These are phyloP conservation scores for Pseudochaenichthys georgianus DNA, from an alignment of 2,797 vertebrate species.

Conservation along the genomic window DNA sequence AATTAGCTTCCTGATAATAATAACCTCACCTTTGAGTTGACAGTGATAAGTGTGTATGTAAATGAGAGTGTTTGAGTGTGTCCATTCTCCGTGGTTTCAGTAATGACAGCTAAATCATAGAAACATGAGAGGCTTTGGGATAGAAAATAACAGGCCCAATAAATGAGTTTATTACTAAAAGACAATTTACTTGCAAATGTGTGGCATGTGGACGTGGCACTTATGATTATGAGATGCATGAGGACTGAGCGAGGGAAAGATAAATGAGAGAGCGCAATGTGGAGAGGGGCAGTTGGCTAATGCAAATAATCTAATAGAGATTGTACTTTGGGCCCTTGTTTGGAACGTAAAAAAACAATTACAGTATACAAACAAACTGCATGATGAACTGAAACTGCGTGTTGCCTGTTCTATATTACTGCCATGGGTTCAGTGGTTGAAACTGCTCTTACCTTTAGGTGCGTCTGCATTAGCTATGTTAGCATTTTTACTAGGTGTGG, in stretches of 20 bases:
- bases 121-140: slow-evolving; percentile 76
- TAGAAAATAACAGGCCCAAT: slow-evolving; percentile 60
- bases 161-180: slow-evolving; percentile 81
- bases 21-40: slow-evolving; percentile 75
- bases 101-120: slow-evolving; percentile 78
- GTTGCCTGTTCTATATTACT: background rate
- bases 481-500: slow-evolving; percentile 74
- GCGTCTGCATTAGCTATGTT: slow-evolving; percentile 35
- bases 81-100: slow-evolving; percentile 45
- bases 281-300: slow-evolving; percentile 64
- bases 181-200: slow-evolving; percentile 85
- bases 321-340: slow-evolving; percentile 57
- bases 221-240: slow-evolving; percentile 73
- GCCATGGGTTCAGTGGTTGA: background rate
- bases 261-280: slow-evolving; percentile 48
- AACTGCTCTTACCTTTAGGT: slow-evolving; percentile 81
- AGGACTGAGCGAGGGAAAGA: slow-evolving; percentile 42
- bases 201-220: slow-evolving; percentile 78
- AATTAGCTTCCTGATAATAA: slow-evolving; percentile 78
- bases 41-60: slow-evolving; percentile 64
- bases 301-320: slow-evolving; percentile 69
- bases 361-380: slow-evolving; percentile 49
- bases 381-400: slow-evolving; percentile 11
- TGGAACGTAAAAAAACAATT: slow-evolving; percentile 61
- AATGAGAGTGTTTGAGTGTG: slow-evolving; percentile 35